Base-by-base conservation (phyloP, 1,140 invertebrate species). In the Formica selysi region DNA sequence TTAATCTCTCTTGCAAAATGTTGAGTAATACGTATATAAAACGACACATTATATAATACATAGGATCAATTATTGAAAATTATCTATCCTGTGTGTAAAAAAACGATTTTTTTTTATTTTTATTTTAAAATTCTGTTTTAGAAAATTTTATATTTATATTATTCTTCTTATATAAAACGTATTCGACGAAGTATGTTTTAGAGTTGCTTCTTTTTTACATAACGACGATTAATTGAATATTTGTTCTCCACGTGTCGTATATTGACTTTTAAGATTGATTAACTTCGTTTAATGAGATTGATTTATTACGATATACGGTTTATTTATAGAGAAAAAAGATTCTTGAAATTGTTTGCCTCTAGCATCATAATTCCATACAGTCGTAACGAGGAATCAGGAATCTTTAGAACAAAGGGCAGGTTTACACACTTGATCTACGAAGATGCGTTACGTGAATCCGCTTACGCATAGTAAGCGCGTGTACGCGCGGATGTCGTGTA, bases 391-490 rank as follows among this genome's bases (percentile, higher is more conserved):
- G 3, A 22, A 41, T 2, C 8, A 16, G 44, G 51, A 57, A 36
- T 2, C n/a, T 16, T 5, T 29, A 13, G 22, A 59, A 57, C 48
- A 57, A 57, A 80, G 48, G 36, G n/a, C 67, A 13, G 38, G 13
- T 41, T 71, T 80, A n/a, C 16, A 13, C 38, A 57, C 22, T 57
- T n/a, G 64, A 80, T 71, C 38, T 57, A 57, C 16, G 36, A 41
- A 57, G 59, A 67, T 32, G 19, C 61, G 41, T 79, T 79, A 79
- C 29, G 44, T 51, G 41, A 79, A 67, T 29, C 22, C 41, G 41
- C 76, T 36, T 41, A 22, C 22, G 54, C 26, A 65, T 62, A 29
- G 26, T 26, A 29, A 29, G n/a, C 2, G 32, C 26, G 29, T 19
- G 19, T 11, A 38, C 41, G 38, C 36, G 22, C 78, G 48, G 36